Base-by-base conservation (phyloP, 2,888 invertebrate genomes). In the Brachylomia viminalis region DNA sequence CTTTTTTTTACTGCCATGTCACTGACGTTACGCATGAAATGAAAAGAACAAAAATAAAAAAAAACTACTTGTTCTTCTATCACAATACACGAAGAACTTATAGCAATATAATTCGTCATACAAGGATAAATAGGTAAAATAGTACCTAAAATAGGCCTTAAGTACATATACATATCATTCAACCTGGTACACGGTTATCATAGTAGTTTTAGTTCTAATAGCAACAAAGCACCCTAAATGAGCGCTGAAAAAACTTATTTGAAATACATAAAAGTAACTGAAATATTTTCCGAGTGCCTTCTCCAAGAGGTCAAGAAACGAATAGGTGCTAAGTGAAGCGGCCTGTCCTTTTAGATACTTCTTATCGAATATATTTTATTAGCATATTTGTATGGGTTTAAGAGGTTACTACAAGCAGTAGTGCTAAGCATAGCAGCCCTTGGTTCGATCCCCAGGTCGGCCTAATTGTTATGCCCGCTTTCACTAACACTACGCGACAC, bases 121-220 rank as follows among this genome's bases (percentile, higher is more conserved):
- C 8, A 65, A 65, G 1, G 65, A 33, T 30, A 15, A n/a, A n/a
- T 49, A 15, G 13, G 33, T 65, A 33, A 49, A 49, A 49, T 10
- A n/a, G 49, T 49, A 17, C 47, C 23, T 49, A 30, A 27, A 49
- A 30, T 23, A 15, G 13, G 4, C 23, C 17, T 64, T n/a, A 38
- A 15, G 38, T 38, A 38, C 7, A 6, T 38, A 38, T 33, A 23
- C 5, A 23, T 49, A 30, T 33, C 6, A 66, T 49, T 49, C 23
- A 66, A 66, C 23, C 23, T 33, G 66, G 27, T 65, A 30, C 20
- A 47, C 47, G n/a, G 49, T n/a, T 66, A 49, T 23, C 47, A 66
- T 47, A 45, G 20, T 13, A 27, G 20, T 65, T 45, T 65, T 47
- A 64, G 17, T 30, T 70, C 30, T 54, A 27, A 15, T 58, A 42